phyloP scores from a whole-genome alignment of 2,888 invertebrate species.

The Sminthurinus aureus region DNA sequence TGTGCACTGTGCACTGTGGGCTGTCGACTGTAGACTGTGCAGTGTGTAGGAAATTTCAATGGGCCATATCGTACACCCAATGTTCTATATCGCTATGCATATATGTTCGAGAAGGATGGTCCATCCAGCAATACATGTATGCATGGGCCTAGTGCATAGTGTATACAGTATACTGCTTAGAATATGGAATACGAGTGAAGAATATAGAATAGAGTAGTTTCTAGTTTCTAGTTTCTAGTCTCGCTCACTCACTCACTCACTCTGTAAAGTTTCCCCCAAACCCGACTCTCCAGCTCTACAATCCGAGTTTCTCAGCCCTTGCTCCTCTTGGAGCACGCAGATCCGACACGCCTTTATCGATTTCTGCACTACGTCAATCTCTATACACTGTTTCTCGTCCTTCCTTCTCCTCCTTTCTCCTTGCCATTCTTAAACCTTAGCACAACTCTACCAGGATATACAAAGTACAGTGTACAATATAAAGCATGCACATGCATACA shows the following conservation, averaged over 20 bases:
- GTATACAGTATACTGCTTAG: background rate
- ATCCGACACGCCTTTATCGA: slow-evolving; percentile 53
- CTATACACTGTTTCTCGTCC: background rate
- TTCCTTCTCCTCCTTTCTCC: background rate
- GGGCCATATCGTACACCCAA: no score
- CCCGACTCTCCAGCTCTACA: slow-evolving; percentile 10
- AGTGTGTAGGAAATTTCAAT: no score
- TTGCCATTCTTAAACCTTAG: background rate
- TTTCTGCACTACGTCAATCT: slow-evolving; percentile 35
- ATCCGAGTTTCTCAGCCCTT: slow-evolving; percentile 25
- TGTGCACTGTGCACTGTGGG: no score
- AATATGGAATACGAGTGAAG: background rate
- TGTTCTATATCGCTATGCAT: no score
- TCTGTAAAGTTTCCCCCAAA: background rate
- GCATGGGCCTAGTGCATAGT: no score
- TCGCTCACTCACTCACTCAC: slow-evolving; percentile 3
- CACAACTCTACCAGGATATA: background rate
- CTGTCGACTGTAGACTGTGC: no score
- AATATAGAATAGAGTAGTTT: background rate
- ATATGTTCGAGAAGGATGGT: no score
- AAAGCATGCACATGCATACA: background rate
- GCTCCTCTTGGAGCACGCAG: slow-evolving; percentile 42
- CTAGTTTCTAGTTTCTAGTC: background rate
- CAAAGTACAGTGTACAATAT: background rate
- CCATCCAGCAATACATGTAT: background rate